A percentile compares a stretch with the other conserved stretches of the same genome.
These are phyloP conservation scores for Drosophila bocki DNA, from an alignment of 1,140 invertebrate genomes.

Conservation along the genomic window DNA sequence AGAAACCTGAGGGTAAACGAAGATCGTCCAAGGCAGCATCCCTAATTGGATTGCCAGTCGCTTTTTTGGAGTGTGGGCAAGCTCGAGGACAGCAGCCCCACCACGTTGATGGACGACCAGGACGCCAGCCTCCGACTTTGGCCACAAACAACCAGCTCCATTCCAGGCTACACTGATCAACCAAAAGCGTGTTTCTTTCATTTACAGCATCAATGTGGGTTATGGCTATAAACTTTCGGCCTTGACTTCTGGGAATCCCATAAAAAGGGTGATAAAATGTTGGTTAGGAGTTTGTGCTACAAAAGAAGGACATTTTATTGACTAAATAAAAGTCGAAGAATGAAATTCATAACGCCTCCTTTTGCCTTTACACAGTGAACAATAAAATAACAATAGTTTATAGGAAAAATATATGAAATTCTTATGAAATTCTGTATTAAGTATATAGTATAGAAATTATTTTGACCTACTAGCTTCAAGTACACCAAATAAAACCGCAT, in stretches of 20 bases:
- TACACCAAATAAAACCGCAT: no score
- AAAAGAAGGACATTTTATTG: background rate
- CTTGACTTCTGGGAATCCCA: background rate
- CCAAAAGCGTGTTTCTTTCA: background rate
- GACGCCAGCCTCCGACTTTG: slow-evolving; percentile 23
- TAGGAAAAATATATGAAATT: background rate
- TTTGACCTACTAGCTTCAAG: background rate
- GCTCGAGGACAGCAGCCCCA: slow-evolving; percentile 66
- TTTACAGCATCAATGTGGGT: background rate
- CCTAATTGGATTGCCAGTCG: slow-evolving; percentile 50
- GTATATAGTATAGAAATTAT: background rate
- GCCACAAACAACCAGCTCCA: slow-evolving; percentile 1
- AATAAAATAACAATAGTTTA: background rate
- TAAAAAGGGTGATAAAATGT: background rate
- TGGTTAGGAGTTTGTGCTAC: background rate
- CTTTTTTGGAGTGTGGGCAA: slow-evolving; percentile 62
- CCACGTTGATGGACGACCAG: slow-evolving; percentile 72
- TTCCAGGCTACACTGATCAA: slow-evolving; percentile 11
- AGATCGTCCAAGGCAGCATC: background rate
- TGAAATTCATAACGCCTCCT: background rate
- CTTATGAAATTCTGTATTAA: background rate
- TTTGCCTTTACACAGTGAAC: background rate
- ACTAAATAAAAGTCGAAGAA: background rate
- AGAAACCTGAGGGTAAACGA: slow-evolving; percentile 32
- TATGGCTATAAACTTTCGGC: slow-evolving; percentile 1